Evolutionary conservation across 1,140 invertebrate genomes (phyloP), one percentile per base, ranked within the genome.

Genomic region (Lamellibrachia luymesi): DNA sequence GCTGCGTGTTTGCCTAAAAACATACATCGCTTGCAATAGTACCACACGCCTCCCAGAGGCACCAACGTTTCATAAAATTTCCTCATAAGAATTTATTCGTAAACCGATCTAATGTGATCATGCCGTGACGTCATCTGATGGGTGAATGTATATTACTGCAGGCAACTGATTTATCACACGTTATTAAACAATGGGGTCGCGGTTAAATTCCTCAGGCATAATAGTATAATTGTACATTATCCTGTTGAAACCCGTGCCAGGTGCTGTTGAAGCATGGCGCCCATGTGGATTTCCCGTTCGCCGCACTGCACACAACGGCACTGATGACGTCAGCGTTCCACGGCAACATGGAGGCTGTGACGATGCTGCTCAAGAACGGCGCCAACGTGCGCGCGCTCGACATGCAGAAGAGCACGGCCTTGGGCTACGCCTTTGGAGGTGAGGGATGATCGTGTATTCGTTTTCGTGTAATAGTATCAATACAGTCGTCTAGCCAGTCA

Each of bases 271-370:
- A 91, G n/a, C n/a, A 94, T 52, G 93, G 92, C 50, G 93, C 92
- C 13, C 64, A 92, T 22, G 92, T 93, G 17, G 91, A 93, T 51
- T 91, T 90, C 64, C 50, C 93, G 0, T 94, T 94, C 89, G 93
- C 93, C 4, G 49, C 92, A 17, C 91, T 94, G 6, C 38, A 91
- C 13, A 94, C 93, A 25, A 93, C 93, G 64, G 92, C 93, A n/a
- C 92, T 94, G 92, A 94, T 94, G 93, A 94, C 93, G 17, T 51
- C 93, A 90, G 64, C 93, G 6, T 94, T 94, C 92, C 93, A 94
- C 90, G 93, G 93, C 49, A 92, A 94, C 91, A n/a, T 92, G 7
- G 91, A 92, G 64, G 80, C 93, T 49, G 93, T 94, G 25, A 25
- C 50, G 27, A 17, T 93, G 13, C 91, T 94, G 51, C 91, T 94